A percentile compares a stretch with the other conserved stretches of the same genome.
These are phyloP conservation scores for Callospermophilus lateralis DNA, from an alignment of 2,113 vertebrate genomes.

Conservation along the genomic window DNA sequence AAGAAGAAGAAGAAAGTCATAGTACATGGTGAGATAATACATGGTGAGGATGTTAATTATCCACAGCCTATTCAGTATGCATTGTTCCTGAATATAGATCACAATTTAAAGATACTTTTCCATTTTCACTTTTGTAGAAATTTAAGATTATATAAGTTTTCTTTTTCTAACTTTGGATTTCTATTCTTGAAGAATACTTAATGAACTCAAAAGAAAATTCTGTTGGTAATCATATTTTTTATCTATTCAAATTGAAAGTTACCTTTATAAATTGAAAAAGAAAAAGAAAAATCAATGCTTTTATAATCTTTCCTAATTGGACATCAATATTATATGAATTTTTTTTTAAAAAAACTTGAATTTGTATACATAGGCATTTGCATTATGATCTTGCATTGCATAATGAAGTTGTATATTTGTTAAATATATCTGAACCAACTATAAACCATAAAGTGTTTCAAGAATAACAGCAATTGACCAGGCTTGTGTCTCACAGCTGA, in stretches of 20 bases:
- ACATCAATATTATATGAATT: constrained; percentile 50
- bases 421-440: constrained; percentile 64
- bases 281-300: constrained; percentile 55
- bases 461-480: constrained; percentile 95
- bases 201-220: constrained; percentile 34
- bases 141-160: neutral
- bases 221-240: neutral
- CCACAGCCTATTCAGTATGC: neutral
- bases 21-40: too few relatives aligned
- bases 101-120: constrained; percentile 50
- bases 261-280: constrained; percentile 63
- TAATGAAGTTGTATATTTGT: constrained; percentile 65
- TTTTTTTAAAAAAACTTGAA: constrained; percentile 42
- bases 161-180: constrained; percentile 33
- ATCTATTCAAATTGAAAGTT: constrained; percentile 51
- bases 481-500: constrained; percentile 98
- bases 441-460: constrained; percentile 94
- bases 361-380: constrained; percentile 68
- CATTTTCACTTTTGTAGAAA: neutral
- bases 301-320: constrained; percentile 46
- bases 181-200: constrained; percentile 43
- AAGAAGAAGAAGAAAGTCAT: too few relatives aligned
- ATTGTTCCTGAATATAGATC: constrained; percentile 52
- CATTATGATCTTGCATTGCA: constrained; percentile 75
- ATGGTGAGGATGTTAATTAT: too few relatives aligned